Evolutionary conservation across 2,888 invertebrate species (phyloP), one percentile per base, ranked within the genome.

Genomic region (Candidula unifasciata): DNA sequence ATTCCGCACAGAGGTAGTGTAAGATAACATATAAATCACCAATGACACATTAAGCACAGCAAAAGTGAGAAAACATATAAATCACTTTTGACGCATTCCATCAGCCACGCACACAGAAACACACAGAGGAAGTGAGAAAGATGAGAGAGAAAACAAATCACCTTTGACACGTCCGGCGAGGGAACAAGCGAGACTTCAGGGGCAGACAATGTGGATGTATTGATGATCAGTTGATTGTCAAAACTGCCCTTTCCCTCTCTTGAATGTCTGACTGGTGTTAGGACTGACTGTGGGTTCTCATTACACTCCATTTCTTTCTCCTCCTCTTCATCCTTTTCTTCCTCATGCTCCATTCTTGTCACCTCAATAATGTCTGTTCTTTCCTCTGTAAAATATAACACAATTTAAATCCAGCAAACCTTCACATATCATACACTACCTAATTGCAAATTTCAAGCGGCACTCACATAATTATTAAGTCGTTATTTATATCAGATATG

Each of bases 161-260:
- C 92, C 90, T 91, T 91, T 76, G 88, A 89, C 78, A 91, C 89
- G 85, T 91, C 92, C 57, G 92, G 92, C 27, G 92, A 92, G n/a
- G 92, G 92, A 76, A 91, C 89, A 52, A 91, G 87, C 6, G 91
- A 92, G 44, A 92, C 91, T 80, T 92, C 92, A 27, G 92, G 92
- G 79, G 91, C 92, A 6, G 92, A 92, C 57, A 90, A 89, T 0
- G 92, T 92, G 66, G 91, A 90, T 33, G 88, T 89, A 80, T 90
- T 91, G 85, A 90, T 88, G 64, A 87, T 87, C 24, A 88, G 87
- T 44, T 90, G 87, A 54, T 89, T 89, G 21, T 84, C 82, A 37
- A 88, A 87, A 54, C 81, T 71, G 44, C 87, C 83, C 57, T 82
- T 85, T 5, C 78, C 60, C 68, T 83, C 87, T 27, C 85, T 83